Evolutionary conservation across 2,113 vertebrate species (phyloP), one percentile per base, ranked within the genome.

Genomic region (Thunnus thynnus): DNA sequence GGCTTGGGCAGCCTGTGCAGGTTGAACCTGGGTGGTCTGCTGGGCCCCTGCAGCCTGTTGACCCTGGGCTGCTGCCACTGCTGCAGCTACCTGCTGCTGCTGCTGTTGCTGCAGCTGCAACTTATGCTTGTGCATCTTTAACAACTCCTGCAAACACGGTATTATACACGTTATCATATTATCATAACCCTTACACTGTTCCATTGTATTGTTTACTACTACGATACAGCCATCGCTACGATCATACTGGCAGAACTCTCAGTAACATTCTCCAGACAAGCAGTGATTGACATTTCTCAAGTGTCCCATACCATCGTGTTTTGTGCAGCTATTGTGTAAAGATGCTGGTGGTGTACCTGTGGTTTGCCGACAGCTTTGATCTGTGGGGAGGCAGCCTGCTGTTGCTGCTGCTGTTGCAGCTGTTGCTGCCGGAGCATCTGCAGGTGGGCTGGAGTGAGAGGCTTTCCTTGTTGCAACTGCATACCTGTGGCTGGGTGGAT

Each of bases 361-460:
- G 96, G 72, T 68, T 97, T 98, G 52, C 93, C 92, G 0, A 95
- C 96, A 9, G 95, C 82, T 94, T 98, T 97, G 73, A 96, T 96
- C 90, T 97, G 97, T 50, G 96, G 94, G 5, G 97, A 96, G 30
- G 95, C 88, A 9, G 88, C 85, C 77, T 95, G 94, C 58, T 94
- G 91, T 22, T 96, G 96, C 64, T 95, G 95, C 64, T 96, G 96
- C 46, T 94, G 94, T 32, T 94, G 96, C 60, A 94, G 91, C 62
- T 95, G 96, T 77, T 97, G 97, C 72, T 97, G 95, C 55, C 98
- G 94, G 48, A 99, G 89, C 55, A 95, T 80, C 93, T 98, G 98
- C 72, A 99, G 94, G 47, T 99, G 97, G 9, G 97, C 96, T 0
- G 92, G 94, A 0, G 94, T 94, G 83, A 98, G 93, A 12, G 94